A percentile compares a stretch with the other conserved stretches of the same genome.
phyloP scores from a whole-genome alignment of 2,797 vertebrate species.

The Glossophaga mutica region DNA sequence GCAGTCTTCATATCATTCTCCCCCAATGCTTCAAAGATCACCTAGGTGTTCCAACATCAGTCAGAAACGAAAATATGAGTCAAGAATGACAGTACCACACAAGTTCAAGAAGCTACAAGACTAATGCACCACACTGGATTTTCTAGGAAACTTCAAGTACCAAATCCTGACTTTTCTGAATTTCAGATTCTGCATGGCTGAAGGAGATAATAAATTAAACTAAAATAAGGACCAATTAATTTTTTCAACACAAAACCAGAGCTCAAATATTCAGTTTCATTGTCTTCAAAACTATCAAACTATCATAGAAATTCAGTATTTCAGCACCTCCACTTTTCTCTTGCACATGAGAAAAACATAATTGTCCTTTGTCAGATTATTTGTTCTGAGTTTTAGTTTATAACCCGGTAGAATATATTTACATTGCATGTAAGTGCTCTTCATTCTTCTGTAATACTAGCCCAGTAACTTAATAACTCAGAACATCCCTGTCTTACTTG shows the following conservation, averaged over 20 bases:
- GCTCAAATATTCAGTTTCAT: background rate
- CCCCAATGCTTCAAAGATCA: background rate
- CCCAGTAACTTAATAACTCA: background rate
- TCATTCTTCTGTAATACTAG: background rate
- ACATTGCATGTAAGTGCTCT: background rate
- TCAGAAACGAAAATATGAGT: background rate
- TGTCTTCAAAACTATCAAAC: background rate
- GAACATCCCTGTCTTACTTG: background rate
- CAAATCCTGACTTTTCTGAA: background rate
- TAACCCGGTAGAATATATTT: background rate
- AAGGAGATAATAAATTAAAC: background rate
- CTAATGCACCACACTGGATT: background rate
- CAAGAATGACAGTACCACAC: background rate
- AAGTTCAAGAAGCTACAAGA: background rate
- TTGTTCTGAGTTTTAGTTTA: background rate
- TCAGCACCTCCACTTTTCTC: background rate
- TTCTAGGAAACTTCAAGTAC: background rate
- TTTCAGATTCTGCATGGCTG: background rate
- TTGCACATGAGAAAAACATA: background rate
- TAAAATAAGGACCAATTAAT: background rate
- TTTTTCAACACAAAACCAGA: background rate
- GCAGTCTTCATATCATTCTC: background rate
- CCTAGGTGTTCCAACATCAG: background rate
- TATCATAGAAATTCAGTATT: background rate
- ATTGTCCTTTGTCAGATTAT: background rate